phyloP scores from a whole-genome alignment of 2,113 vertebrate species.

The Fregata magnificens region DNA sequence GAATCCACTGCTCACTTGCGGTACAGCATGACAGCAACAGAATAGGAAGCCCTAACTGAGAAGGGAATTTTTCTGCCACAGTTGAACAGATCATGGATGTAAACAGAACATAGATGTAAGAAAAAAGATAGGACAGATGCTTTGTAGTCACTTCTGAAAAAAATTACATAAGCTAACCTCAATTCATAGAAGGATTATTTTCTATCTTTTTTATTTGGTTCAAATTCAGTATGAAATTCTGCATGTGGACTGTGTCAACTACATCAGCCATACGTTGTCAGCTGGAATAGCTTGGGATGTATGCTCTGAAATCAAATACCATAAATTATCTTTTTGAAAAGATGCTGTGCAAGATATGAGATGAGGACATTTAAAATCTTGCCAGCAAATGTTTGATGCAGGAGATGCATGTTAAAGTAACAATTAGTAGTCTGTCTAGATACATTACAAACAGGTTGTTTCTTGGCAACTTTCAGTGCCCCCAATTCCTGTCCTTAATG shows the following conservation, averaged over 20 bases:
- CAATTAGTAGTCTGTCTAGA: neutral
- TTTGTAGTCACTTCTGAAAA: neutral
- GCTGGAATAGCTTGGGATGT: neutral
- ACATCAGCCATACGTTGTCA: neutral
- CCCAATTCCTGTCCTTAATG: slow-evolving; percentile 46
- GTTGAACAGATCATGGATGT: neutral
- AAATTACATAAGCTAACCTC: neutral
- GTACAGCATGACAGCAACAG: neutral
- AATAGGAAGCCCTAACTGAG: neutral
- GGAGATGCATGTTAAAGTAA: neutral
- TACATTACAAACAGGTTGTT: neutral
- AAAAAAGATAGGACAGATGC: neutral
- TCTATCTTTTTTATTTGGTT: neutral
- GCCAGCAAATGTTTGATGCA: neutral
- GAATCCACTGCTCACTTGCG: neutral
- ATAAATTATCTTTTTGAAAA: neutral
- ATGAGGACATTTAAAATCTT: neutral
- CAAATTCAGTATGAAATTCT: neutral
- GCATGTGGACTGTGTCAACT: neutral
- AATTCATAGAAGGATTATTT: neutral
- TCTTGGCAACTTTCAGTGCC: neutral
- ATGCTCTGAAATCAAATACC: neutral
- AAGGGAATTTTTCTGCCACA: neutral
- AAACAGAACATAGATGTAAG: neutral
- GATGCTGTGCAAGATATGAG: neutral